Evolutionary conservation across 1,140 invertebrate genomes (phyloP).

Genomic region (Coenobita brevimanus): DNA sequence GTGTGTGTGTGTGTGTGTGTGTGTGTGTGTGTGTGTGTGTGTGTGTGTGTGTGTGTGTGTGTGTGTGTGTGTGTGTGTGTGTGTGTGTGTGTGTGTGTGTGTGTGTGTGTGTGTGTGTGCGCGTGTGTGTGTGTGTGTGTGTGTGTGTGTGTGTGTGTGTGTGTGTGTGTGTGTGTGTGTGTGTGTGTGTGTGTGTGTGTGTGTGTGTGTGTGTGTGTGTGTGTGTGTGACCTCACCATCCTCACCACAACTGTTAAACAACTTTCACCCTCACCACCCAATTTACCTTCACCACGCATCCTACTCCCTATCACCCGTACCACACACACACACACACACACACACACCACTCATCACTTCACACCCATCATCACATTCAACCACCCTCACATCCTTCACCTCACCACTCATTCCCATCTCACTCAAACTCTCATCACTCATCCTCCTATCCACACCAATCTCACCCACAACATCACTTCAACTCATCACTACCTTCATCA

Average conservation of each 20-base stretch:
- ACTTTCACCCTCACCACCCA: not conserved
- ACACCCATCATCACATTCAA: not conserved
- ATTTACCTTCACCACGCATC: not conserved
- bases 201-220: not conserved
- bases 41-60: slow-evolving; percentile 9
- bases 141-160: too few species aligned
- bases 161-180: too few species aligned
- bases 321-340: not conserved
- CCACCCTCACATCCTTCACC: not conserved
- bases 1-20: not conserved
- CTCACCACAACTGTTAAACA: not conserved
- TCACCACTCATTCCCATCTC: not conserved
- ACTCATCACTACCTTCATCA: not conserved
- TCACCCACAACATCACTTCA: not conserved
- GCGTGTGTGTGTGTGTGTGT: too few species aligned
- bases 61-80: not conserved
- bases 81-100: too few species aligned
- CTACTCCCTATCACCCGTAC: not conserved
- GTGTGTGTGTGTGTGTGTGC: too few species aligned
- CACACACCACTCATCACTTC: not conserved
- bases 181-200: too few species aligned
- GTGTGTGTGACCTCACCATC: not conserved
- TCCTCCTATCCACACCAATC: not conserved
- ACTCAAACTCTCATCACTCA: not conserved
- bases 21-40: slow-evolving; percentile 17